Conservation (phyloP, 2,888 invertebrate genomes). For the Caenorhabditis becei region DNA sequence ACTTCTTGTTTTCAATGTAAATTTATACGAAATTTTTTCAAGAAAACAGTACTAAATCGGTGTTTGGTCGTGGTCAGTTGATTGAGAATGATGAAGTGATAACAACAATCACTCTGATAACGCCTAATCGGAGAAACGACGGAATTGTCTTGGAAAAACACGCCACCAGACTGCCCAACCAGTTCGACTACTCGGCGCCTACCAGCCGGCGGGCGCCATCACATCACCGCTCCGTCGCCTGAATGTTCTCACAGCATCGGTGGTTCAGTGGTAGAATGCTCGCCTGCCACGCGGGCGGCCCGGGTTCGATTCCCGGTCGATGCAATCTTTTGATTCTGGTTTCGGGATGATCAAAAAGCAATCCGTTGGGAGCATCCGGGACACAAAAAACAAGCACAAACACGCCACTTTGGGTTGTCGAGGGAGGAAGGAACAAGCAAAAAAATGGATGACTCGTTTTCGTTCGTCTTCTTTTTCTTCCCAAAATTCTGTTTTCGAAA, state of each 20-base stretch:
- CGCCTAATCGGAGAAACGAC: too few relatives aligned
- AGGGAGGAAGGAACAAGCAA: constrained; percentile 2
- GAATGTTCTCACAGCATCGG: constrained; percentile 58
- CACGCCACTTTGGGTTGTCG: constrained; percentile 4
- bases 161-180: constrained; percentile 2
- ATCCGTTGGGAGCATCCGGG: constrained; percentile 8
- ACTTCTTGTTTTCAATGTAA: too few relatives aligned
- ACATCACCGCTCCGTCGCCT: not conserved
- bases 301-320: constrained; percentile 78
- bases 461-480: constrained; percentile 20
- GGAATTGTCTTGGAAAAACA: too few relatives aligned
- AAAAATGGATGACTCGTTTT: constrained; percentile 51
- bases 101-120: too few relatives aligned
- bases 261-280: constrained; percentile 78
- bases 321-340: constrained; percentile 58
- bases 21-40: too few relatives aligned
- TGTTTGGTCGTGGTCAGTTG: too few relatives aligned
- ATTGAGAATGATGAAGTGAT: too few relatives aligned
- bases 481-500: constrained; percentile 47
- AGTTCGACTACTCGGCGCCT: not conserved
- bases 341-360: not conserved
- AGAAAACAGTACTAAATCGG: too few relatives aligned
- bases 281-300: constrained; percentile 78
- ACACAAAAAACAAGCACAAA: constrained; percentile 35
- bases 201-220: too few relatives aligned